Evolutionary conservation across 2,888 invertebrate genomes (phyloP).

Genomic region (Pyrocoelia pectoralis): DNA sequence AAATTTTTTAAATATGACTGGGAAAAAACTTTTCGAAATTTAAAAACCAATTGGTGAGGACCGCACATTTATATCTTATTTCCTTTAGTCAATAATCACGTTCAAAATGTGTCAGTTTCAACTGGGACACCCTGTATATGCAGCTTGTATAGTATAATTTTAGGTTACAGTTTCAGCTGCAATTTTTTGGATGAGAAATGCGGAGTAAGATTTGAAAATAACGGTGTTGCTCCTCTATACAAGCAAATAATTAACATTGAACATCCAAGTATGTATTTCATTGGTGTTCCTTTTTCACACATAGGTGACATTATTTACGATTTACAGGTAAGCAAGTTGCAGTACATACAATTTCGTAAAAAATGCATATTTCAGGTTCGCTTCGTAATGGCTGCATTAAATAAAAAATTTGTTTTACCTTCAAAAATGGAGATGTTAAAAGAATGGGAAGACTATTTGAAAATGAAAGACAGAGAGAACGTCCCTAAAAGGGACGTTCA

Average conservation of each 20-base stretch:
- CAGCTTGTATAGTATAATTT: too few relatives aligned
- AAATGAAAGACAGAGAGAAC: constrained; percentile 65
- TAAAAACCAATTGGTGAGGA: too few relatives aligned
- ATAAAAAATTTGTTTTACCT: constrained; percentile 68
- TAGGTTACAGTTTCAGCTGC: neutral
- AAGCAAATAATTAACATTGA: neutral
- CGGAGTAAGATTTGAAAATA: neutral
- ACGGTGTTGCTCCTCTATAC: neutral
- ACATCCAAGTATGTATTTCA: constrained; percentile 2
- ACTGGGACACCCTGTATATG: too few relatives aligned
- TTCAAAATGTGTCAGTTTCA: neutral
- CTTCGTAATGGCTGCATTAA: constrained; percentile 68
- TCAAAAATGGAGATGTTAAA: constrained; percentile 69
- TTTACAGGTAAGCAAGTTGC: neutral
- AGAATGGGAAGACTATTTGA: constrained; percentile 64
- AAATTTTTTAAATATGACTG: too few relatives aligned
- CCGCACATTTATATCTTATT: too few relatives aligned
- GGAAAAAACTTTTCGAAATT: too few relatives aligned
- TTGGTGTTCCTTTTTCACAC: neutral
- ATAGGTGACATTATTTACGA: neutral
- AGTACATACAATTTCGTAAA: neutral
- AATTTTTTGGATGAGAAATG: neutral
- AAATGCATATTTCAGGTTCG: constrained; percentile 60
- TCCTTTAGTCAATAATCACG: neutral
- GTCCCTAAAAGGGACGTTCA: constrained; percentile 76